These are phyloP conservation scores for Cardiocondyla obscurior DNA, from an alignment of 1,140 invertebrate genomes.

Conservation along the genomic window DNA sequence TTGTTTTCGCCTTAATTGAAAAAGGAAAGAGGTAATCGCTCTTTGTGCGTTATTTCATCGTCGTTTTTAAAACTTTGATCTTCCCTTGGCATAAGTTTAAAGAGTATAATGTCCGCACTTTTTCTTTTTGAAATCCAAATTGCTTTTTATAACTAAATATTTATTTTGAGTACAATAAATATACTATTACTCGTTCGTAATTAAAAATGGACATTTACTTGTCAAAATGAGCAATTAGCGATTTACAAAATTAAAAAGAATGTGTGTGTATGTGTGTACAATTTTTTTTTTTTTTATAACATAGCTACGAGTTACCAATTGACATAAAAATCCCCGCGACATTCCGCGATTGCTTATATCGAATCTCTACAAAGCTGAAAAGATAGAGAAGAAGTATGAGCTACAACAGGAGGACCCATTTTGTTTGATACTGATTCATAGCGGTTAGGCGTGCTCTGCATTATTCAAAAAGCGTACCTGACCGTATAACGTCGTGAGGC, in stretches of 20 bases:
- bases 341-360: constrained; percentile 22
- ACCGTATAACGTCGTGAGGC: constrained; percentile 34
- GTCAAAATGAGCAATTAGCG: not conserved
- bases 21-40: not conserved
- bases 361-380: constrained; percentile 30
- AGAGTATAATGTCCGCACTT: not conserved
- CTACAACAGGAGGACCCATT: constrained; percentile 47
- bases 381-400: constrained; percentile 51
- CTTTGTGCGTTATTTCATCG: not conserved
- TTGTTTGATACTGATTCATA: constrained; percentile 73
- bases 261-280: not conserved
- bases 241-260: not conserved
- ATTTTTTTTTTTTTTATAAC: not conserved
- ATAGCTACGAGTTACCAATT: not conserved
- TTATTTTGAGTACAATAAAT: not conserved
- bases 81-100: not conserved
- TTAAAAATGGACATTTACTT: not conserved
- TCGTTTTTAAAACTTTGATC: not conserved
- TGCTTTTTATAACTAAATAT: not conserved
- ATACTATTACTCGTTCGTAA: not conserved
- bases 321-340: not conserved
- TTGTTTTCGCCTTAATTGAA: not conserved
- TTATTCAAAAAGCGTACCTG: constrained; percentile 65
- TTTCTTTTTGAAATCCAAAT: not conserved
- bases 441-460: constrained; percentile 70